These are phyloP conservation scores for Arvicanthis niloticus DNA, from an alignment of 2,113 vertebrate genomes.

Conservation along the genomic window DNA sequence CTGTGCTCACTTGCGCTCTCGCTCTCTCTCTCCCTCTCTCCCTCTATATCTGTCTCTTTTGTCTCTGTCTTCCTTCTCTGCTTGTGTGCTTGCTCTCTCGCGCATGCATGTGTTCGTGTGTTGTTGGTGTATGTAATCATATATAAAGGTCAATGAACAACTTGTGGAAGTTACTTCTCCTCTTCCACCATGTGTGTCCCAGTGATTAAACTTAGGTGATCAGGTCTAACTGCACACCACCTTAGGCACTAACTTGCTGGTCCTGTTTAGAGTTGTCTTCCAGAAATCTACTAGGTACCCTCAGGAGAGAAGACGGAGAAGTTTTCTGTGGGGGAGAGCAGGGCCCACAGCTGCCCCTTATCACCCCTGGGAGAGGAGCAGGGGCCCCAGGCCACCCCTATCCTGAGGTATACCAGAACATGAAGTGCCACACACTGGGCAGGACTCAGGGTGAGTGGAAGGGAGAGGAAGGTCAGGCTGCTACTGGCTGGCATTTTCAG, in stretches of 20 bases:
- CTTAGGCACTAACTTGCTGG: background rate
- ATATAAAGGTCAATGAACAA: background rate
- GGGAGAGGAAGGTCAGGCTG: background rate
- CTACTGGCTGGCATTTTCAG: background rate
- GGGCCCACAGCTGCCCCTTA: no score
- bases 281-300: background rate
- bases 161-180: background rate
- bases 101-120: background rate
- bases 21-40: background rate
- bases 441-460: background rate
- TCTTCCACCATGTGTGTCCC: no score
- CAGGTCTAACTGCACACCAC: background rate
- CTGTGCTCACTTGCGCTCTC: background rate
- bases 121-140: background rate
- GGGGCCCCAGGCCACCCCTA: no score
- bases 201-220: background rate
- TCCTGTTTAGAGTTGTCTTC: background rate
- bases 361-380: accelerated
- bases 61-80: background rate
- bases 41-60: background rate
- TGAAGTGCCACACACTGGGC: background rate
- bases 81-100: background rate
- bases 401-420: background rate
- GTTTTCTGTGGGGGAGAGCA: background rate
- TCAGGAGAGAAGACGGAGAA: background rate